Percentiles rank a stretch among this genome's conserved stretches.
Conservation (phyloP, 2,888 invertebrate genomes). For the Agonopterix arenella region DNA sequence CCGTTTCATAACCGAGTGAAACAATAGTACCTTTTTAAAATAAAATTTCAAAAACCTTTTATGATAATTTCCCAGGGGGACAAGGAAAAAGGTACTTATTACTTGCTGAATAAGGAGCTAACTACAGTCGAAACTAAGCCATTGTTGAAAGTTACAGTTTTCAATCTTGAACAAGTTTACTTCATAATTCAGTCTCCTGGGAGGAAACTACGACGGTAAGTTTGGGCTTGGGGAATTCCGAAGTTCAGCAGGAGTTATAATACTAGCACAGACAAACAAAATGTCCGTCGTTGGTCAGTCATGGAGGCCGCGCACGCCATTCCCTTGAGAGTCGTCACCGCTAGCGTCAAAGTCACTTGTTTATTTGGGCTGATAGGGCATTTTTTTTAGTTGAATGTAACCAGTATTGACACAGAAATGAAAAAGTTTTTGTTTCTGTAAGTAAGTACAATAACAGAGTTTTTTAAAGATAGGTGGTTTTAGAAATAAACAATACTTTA, state of each 20-base stretch:
- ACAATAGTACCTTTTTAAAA: no score
- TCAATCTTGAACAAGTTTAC: constrained; percentile 56
- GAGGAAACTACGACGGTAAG: constrained; percentile 33
- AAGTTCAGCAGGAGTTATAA: constrained; percentile 20
- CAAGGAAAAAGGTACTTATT: constrained; percentile 42
- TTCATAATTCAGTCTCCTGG: constrained; percentile 52
- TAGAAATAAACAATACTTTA: no score
- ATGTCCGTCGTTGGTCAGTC: constrained; percentile 14
- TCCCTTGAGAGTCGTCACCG: constrained; percentile 22
- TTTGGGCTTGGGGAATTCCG: constrained; percentile 37
- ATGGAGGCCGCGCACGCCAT: constrained; percentile 30
- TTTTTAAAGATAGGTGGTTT: no score
- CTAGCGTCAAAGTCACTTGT: constrained; percentile 7
- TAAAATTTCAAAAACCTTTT: constrained; percentile 11
- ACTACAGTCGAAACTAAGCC: constrained; percentile 31
- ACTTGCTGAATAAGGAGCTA: constrained; percentile 28
- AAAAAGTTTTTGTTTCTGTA: constrained; percentile 2
- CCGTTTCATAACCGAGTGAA: no score
- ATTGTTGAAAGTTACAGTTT: constrained; percentile 41
- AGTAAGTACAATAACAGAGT: no score
- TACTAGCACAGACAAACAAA: constrained; percentile 21
- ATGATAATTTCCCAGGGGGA: constrained; percentile 44
- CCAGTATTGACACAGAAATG: not conserved
- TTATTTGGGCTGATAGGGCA: constrained; percentile 8
- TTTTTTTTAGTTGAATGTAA: constrained; percentile 1